Evolutionary conservation across 2,888 invertebrate genomes (phyloP).

Genomic region (Netelia melanura): DNA sequence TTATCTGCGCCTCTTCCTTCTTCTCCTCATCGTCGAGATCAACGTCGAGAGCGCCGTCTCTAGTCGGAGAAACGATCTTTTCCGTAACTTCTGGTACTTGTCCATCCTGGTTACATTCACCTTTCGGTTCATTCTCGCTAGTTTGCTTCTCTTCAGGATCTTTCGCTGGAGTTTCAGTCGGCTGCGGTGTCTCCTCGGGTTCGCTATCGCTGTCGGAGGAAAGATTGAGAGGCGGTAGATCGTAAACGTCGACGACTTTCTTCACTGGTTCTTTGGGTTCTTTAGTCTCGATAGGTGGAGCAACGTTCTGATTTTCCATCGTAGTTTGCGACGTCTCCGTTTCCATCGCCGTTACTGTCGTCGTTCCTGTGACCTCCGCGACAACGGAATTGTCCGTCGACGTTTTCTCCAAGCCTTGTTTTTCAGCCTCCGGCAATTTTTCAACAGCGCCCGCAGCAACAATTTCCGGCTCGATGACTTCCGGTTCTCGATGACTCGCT

Average conservation of each 20-base stretch:
- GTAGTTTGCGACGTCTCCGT: conserved; percentile 74
- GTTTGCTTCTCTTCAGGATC: conserved; percentile 66
- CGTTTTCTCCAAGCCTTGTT: conserved; percentile 64
- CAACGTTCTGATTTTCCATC: conserved; percentile 84
- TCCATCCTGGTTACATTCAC: conserved; percentile 71
- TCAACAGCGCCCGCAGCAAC: neutral
- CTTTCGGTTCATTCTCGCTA: conserved; percentile 66
- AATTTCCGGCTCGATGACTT: conserved; percentile 31
- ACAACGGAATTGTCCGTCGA: conserved; percentile 64
- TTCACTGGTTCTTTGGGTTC: conserved; percentile 82
- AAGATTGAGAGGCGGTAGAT: conserved; percentile 93
- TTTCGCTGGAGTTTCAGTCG: conserved; percentile 61
- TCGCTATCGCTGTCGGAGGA: conserved; percentile 94
- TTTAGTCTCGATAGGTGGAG: conserved; percentile 77
- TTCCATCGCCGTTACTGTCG: conserved; percentile 56
- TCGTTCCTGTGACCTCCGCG: conserved; percentile 73
- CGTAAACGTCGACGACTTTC: conserved; percentile 88
- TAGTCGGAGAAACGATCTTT: conserved; percentile 72
- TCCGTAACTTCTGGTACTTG: conserved; percentile 80
- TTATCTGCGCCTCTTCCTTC: conserved; percentile 87
- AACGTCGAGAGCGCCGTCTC: conserved; percentile 25
- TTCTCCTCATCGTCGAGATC: conserved; percentile 81
- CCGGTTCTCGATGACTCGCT: conserved; percentile 86
- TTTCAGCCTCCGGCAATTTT: conserved; percentile 55
- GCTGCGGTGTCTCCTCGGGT: conserved; percentile 83